Base-by-base conservation (phyloP, 1,140 invertebrate species). In the Leptestheria dahalacensis region DNA sequence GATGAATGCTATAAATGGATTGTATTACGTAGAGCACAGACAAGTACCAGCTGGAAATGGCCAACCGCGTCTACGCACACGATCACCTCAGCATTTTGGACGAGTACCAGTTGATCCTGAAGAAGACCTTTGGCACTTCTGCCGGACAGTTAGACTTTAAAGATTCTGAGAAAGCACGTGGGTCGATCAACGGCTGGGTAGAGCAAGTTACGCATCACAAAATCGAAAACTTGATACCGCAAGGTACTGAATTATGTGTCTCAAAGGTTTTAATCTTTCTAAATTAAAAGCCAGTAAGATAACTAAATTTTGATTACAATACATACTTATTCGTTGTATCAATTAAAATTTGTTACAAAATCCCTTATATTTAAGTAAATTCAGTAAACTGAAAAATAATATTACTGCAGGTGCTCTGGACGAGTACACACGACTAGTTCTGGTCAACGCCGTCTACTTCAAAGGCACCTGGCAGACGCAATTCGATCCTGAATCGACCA, bases 401-500 rank as follows among this genome's bases (percentile, higher is more conserved):
- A 9, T 21, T 23, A 20, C 29, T 69, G 48, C 58, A 65, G 29
- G 54, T 25, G 66, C 68, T 57, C 63, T 83, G 26, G 68, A 71
- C 28, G 61, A 74, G 0, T 69, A 81, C 79, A 62, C 76, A 72
- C 71, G 75, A 58, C 61, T 89, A 24, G 77, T 92, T 3, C 71
- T 92, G 1, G 72, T 88, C 1, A 92, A 91, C 72, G 87, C 86
- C 6, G 76, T 92, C 48, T 88, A 91, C 68, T 93, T 92, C 70
- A 91, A 89, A 73, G 88, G 85, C 10, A 71, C 75, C 28, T 93
- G 89, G 89, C 74, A 78, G 53, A 71, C 76, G 4, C 77, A 80
- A 0, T 92, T 93, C 57, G 28, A 63, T 12, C 64, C 66, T n/a
- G 68, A 72, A 0, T 65, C 64, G 0, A 91, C 88, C 0, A 65